Percentiles rank a stretch among this genome's conserved stretches.
phyloP scores from a whole-genome alignment of 2,113 vertebrate genomes.

The Lepus timidus region DNA sequence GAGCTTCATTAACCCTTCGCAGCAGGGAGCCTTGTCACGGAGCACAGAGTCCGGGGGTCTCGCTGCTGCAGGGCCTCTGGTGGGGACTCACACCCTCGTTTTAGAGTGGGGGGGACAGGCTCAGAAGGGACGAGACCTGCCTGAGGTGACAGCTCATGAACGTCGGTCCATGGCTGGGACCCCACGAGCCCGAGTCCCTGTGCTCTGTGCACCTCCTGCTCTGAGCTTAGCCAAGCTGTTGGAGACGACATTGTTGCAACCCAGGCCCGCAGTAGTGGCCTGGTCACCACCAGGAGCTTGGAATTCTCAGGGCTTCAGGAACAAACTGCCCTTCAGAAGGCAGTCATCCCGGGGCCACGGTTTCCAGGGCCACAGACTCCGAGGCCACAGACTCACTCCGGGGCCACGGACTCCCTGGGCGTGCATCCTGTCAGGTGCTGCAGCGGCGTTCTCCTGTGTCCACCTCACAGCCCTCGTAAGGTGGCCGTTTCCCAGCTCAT shows the following conservation, averaged over 20 bases:
- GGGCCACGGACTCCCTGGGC: no score
- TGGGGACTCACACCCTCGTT: not conserved
- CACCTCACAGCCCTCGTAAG: no score
- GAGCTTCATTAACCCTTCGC: not conserved
- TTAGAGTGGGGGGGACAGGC: not conserved
- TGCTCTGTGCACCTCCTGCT: not conserved
- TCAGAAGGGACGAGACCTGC: not conserved
- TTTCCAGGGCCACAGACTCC: not conserved
- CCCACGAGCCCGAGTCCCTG: not conserved
- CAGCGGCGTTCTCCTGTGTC: not conserved
- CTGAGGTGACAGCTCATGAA: not conserved
- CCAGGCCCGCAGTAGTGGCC: not conserved
- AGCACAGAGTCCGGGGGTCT: not conserved
- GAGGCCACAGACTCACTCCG: not conserved
- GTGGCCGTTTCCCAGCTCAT: not conserved
- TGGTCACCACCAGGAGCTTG: not conserved
- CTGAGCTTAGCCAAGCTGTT: not conserved
- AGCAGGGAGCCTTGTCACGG: not conserved
- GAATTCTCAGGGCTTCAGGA: not conserved
- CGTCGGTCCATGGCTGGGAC: not conserved
- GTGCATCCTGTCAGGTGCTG: not conserved
- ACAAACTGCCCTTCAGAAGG: not conserved
- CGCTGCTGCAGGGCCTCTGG: not conserved
- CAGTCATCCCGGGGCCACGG: not conserved
- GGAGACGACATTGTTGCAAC: no score